Percentiles rank a stretch among this genome's conserved stretches.
Conservation (phyloP, 2,797 vertebrate species). For the Pantherophis alleghaniensis region DNA sequence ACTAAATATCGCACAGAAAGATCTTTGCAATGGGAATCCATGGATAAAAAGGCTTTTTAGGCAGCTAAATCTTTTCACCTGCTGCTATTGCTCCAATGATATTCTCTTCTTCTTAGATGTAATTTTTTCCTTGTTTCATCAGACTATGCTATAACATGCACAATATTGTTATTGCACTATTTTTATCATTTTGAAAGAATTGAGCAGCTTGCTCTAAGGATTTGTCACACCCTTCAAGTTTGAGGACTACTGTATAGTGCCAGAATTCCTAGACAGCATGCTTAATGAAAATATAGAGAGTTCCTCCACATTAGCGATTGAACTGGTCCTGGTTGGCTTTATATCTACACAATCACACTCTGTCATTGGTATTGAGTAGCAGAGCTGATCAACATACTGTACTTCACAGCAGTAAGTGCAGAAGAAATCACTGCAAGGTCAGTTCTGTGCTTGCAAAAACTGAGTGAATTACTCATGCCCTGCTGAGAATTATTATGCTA, state of each 20-base stretch:
- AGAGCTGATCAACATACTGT: neutral
- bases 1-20: neutral
- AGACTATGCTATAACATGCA: neutral
- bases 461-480: neutral
- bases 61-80: neutral
- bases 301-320: neutral
- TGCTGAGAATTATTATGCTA: neutral
- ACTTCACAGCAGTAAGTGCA: neutral
- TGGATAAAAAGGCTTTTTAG: neutral
- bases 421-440: neutral
- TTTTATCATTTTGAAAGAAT: neutral
- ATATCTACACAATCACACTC: neutral
- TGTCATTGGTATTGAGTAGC: neutral
- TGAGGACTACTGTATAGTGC: neutral
- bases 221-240: neutral
- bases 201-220: neutral
- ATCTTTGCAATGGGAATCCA: neutral
- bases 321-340: neutral
- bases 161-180: neutral
- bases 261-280: neutral
- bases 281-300: neutral
- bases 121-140: neutral
- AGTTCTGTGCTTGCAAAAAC: neutral
- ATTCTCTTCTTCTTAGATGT: neutral
- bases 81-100: neutral